Evolutionary conservation across 2,113 vertebrate genomes (phyloP), one percentile per base, ranked within the genome.

Genomic region (Stegastes partitus): DNA sequence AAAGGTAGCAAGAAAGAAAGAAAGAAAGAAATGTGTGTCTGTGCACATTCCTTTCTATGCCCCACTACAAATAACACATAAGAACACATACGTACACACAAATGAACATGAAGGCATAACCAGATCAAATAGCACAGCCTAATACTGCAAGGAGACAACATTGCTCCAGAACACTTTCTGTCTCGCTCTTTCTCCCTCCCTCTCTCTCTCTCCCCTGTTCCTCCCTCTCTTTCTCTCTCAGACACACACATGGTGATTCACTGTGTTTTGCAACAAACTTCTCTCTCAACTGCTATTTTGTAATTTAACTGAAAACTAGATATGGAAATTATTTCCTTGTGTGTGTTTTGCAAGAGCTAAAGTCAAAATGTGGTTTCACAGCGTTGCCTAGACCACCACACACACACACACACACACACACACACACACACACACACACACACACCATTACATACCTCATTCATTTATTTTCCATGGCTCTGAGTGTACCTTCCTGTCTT

Each of bases 401-500:
- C 21, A 61, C 18, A 44, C 45, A 59, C 45, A 54, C 25, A 21
- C 50, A 47, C 28, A 59, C 23, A 58, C 44, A 55, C 64, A 68
- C 47, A 50, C 18, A 34, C 28, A 62, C 18, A 26, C 37, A 69
- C 31, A 74, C 37, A 50, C 47, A 55, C n/a, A 71, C 26, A 50
- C 50, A 70, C 42, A 51, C 31, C 31, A 34, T 34, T 44, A 59
- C 72, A 77, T 71, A 72, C 78, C 28, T 42, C 11, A 22, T 53
- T 42, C 6, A 55, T 88, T 63, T 84, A 78, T 84, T 92, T 93
- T 94, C 93, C 91, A 74, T 68, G 54, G 79, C 50, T 85, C 62
- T 74, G 70, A 88, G 81, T 74, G 54, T 59, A 83, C 83, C 83
- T 94, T 94, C 93, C 93, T 93, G 91, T 84, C 80, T 87, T 76